A percentile compares a stretch with the other conserved stretches of the same genome.
phyloP scores from a whole-genome alignment of 2,888 invertebrate species.

The Chrysolina haemoptera region DNA sequence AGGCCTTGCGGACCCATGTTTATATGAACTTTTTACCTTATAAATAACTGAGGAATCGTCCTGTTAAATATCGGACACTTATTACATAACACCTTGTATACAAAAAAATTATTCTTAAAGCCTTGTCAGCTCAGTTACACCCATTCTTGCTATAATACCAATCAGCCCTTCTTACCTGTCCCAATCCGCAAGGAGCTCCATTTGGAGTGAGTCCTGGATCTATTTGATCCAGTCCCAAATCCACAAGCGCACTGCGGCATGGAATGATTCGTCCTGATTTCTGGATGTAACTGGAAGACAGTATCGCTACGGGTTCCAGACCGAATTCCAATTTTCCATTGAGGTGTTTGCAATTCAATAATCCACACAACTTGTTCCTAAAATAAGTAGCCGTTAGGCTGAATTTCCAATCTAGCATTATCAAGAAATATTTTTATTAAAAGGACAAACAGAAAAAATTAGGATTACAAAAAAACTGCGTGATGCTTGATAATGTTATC shows the following conservation, averaged over 20 bases:
- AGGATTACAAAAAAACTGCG: too few relatives aligned
- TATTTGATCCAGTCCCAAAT: conserved; percentile 89
- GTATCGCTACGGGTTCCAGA: conserved; percentile 89
- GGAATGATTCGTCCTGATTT: conserved; percentile 85
- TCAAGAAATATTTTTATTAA: too few relatives aligned
- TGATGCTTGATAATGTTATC: too few relatives aligned
- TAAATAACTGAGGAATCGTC: too few relatives aligned
- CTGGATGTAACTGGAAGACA: conserved; percentile 89
- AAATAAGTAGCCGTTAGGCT: conserved; percentile 40
- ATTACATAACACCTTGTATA: too few relatives aligned
- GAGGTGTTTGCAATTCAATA: conserved; percentile 94
- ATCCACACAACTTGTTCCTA: conserved; percentile 87
- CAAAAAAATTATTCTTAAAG: too few relatives aligned
- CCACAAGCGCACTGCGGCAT: conserved; percentile 92
- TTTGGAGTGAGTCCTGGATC: conserved; percentile 97
- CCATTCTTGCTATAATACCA: too few relatives aligned
- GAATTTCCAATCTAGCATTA: not conserved
- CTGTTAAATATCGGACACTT: too few relatives aligned
- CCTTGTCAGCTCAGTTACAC: too few relatives aligned
- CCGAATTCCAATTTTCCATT: conserved; percentile 96
- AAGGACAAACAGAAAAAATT: too few relatives aligned
- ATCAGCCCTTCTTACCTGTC: conserved; percentile 74
- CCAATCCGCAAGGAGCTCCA: conserved; percentile 90
- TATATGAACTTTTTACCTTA: too few relatives aligned
- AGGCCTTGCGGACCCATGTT: too few relatives aligned